Percentiles rank a stretch among this genome's conserved stretches.
These are phyloP conservation scores for Pempheris klunzingeri DNA, from an alignment of 2,797 vertebrate species.

Conservation along the genomic window DNA sequence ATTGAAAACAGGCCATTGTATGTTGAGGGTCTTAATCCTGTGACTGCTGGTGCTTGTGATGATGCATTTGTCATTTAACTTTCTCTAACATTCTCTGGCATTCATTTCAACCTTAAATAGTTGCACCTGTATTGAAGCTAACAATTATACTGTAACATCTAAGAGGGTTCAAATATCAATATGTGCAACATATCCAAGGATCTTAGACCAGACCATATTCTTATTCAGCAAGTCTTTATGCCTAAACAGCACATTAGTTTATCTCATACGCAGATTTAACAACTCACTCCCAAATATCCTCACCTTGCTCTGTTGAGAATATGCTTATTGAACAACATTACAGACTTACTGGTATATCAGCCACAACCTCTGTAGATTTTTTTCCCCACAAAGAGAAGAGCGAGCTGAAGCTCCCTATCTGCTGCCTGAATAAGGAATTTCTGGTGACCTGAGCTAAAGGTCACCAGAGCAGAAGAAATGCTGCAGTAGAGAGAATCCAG, in stretches of 20 bases:
- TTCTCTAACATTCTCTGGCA: not conserved
- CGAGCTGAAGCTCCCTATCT: conserved; percentile 35
- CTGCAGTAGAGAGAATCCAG: conserved; percentile 59
- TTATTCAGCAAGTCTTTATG: conserved; percentile 32
- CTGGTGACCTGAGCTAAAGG: conserved; percentile 61
- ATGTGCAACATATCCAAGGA: not conserved
- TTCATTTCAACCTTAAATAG: not conserved
- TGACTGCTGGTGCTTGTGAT: not conserved
- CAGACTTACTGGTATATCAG: conserved; percentile 45
- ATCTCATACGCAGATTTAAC: conserved; percentile 37
- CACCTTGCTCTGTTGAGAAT: conserved; percentile 49
- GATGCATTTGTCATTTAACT: not conserved
- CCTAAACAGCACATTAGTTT: conserved; percentile 31
- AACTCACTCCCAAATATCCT: conserved; percentile 3
- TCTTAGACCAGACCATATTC: conserved; percentile 2
- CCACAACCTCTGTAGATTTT: conserved; percentile 32
- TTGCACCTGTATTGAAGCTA: not conserved
- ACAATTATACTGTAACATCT: not conserved
- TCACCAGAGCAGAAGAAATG: conserved; percentile 62
- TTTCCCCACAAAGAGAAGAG: conserved; percentile 34
- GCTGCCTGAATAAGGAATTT: conserved; percentile 66
- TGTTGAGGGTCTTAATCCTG: conserved; percentile 5
- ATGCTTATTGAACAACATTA: conserved; percentile 62
- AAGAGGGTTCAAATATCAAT: conserved; percentile 12
- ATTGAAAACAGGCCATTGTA: too few species aligned